Evolutionary conservation across 2,888 invertebrate species (phyloP), one percentile per base, ranked within the genome.

Genomic region (Drosophila limbata): DNA sequence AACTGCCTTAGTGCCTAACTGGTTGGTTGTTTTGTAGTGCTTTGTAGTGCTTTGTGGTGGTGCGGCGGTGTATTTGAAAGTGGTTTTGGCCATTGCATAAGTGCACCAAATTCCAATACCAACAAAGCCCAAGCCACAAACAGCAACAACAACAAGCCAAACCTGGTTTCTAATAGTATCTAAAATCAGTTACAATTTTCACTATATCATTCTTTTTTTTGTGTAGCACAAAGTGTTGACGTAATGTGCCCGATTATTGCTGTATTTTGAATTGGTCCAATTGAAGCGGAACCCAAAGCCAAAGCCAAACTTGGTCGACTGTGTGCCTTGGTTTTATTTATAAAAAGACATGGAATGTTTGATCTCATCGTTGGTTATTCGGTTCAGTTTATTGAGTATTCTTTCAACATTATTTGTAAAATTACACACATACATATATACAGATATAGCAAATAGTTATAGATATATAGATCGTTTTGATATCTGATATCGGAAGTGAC

Each of bases 11-110:
- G 55, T 40, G 65, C 13, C 53, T 53, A 80, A 80, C 81, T 77
- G 80, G 79, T 79, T 79, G 65, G 15, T 42, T 53, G 51, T 37
- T 53, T 51, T 66, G 33, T 48, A 52, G 35, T 51, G 47, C 21
- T 53, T 51, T 66, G 33, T 48, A 52, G 35, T 51, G 47, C 21
- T 33, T 37, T 56, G 55, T 50, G 19, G 13, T 48, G 17, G 31
- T 48, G 48, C 48, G 31, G 68, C 63, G 71, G 73, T 87, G 88
- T 76, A 85, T 85, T 88, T 90, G 88, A 90, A 88, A 88, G 90
- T 89, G 84, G 84, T 89, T 88, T 82, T 74, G 87, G 85, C 82
- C 79, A 76, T 90, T 89, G 79, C 85, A 89, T 82, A 88, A 88
- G 76, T 83, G 84, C 79, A 79, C 77, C 80, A 73, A 87, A 88